Conservation (phyloP, 2,113 vertebrate species). For the Antigone vipio region DNA sequence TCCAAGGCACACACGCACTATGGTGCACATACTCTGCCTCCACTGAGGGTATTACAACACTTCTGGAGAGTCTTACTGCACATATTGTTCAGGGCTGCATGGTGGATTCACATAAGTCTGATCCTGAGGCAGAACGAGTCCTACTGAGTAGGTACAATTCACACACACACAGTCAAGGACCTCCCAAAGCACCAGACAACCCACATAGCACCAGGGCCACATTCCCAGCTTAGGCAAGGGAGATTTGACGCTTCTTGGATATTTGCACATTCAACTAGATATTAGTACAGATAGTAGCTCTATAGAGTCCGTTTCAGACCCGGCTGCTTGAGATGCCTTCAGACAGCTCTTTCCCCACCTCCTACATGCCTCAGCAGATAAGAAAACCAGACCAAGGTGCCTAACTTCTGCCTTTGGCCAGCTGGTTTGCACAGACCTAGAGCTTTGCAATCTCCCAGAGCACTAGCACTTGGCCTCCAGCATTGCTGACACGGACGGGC, state of each 20-base stretch:
- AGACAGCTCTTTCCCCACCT: background rate
- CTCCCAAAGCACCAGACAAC: background rate
- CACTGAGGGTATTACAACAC: too few relatives aligned
- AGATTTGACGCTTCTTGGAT: background rate
- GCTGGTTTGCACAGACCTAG: background rate
- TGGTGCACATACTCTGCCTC: background rate
- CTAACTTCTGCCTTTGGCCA: background rate
- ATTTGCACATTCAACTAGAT: background rate
- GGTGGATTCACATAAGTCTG: background rate
- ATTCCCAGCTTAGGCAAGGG: background rate
- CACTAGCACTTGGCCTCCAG: background rate
- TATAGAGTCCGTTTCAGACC: background rate
- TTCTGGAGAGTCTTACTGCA: background rate
- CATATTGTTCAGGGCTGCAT: background rate
- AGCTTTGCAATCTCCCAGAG: background rate
- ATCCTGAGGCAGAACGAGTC: background rate
- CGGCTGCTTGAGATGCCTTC: background rate
- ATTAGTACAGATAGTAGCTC: background rate
- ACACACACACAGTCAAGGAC: background rate
- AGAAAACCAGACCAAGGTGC: background rate
- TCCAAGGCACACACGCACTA: background rate
- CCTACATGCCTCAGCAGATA: background rate
- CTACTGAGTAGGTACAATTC: background rate
- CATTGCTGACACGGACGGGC: background rate
- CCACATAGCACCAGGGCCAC: background rate